These are phyloP conservation scores for Chelon labrosus DNA, from an alignment of 2,797 vertebrate genomes.

Conservation along the genomic window DNA sequence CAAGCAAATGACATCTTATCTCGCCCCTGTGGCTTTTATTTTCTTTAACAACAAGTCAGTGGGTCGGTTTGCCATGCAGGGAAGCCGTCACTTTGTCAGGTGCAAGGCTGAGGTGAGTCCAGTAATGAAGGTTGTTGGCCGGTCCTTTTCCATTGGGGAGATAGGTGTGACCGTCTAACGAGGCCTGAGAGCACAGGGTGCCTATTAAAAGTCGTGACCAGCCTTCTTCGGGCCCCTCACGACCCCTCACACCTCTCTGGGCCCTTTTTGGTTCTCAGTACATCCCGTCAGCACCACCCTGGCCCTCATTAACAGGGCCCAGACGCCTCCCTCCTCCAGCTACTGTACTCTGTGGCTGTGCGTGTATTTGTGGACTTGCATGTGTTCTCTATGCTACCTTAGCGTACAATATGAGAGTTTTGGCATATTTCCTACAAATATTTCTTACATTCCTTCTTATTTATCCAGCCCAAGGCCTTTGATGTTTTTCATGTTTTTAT, in stretches of 20 bases:
- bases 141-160: conserved; percentile 78
- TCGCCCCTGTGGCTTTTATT: conserved; percentile 71
- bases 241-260: conserved; percentile 76
- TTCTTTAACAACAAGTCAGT: conserved; percentile 75
- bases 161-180: conserved; percentile 89
- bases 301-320: conserved; percentile 77
- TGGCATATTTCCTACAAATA: conserved; percentile 24
- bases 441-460: neutral
- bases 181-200: conserved; percentile 80
- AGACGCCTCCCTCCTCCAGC: conserved; percentile 40
- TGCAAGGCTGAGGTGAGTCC: conserved; percentile 80
- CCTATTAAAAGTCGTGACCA: conserved; percentile 82
- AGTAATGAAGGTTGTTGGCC: conserved; percentile 81
- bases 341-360: conserved; percentile 5
- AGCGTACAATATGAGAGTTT: neutral
- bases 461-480: conserved; percentile 29
- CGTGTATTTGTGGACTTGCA: conserved; percentile 44
- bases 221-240: conserved; percentile 66
- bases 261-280: conserved; percentile 67
- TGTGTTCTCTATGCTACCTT: conserved; percentile 24
- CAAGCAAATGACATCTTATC: conserved; percentile 62
- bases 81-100: conserved; percentile 82
- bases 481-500: conserved; percentile 26
- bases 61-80: conserved; percentile 50
- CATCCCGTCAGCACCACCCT: conserved; percentile 69